Evolutionary conservation across 2,888 invertebrate species (phyloP).

Genomic region (Acrocera orbiculus): DNA sequence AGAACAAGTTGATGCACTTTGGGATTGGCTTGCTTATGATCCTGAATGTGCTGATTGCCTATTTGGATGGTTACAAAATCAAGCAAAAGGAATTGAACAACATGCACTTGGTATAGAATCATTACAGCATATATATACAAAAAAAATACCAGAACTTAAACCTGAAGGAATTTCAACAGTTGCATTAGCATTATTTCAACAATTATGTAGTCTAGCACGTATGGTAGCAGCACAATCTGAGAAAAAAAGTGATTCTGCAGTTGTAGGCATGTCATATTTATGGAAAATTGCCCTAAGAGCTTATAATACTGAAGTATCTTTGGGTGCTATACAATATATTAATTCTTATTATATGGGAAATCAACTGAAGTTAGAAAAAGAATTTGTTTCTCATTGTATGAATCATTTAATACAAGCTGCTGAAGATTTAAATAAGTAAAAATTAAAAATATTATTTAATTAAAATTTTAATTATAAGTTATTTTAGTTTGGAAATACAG

Average conservation of each 20-base stretch:
- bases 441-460: slow-evolving; percentile 2
- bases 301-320: slow-evolving; percentile 81
- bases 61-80: slow-evolving; percentile 83
- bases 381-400: slow-evolving; percentile 89
- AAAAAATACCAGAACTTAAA: slow-evolving; percentile 73
- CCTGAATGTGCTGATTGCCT: slow-evolving; percentile 77
- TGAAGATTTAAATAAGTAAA: slow-evolving; percentile 40
- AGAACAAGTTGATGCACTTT: slow-evolving; percentile 79
- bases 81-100: slow-evolving; percentile 80
- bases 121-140: slow-evolving; percentile 68
- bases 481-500: slow-evolving; percentile 31
- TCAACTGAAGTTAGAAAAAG: slow-evolving; percentile 75
- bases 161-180: slow-evolving; percentile 85
- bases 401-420: slow-evolving; percentile 72
- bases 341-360: slow-evolving; percentile 90
- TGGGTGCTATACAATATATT: slow-evolving; percentile 86
- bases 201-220: slow-evolving; percentile 72
- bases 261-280: slow-evolving; percentile 79
- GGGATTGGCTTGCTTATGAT: slow-evolving; percentile 79
- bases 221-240: slow-evolving; percentile 57
- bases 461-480: background rate
- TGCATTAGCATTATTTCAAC: slow-evolving; percentile 77
- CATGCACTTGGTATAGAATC: slow-evolving; percentile 81
- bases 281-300: slow-evolving; percentile 89
- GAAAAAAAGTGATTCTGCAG: slow-evolving; percentile 30